A percentile compares a stretch with the other conserved stretches of the same genome.
Conservation (phyloP, 2,888 invertebrate species). For the Andrena bicolor region DNA sequence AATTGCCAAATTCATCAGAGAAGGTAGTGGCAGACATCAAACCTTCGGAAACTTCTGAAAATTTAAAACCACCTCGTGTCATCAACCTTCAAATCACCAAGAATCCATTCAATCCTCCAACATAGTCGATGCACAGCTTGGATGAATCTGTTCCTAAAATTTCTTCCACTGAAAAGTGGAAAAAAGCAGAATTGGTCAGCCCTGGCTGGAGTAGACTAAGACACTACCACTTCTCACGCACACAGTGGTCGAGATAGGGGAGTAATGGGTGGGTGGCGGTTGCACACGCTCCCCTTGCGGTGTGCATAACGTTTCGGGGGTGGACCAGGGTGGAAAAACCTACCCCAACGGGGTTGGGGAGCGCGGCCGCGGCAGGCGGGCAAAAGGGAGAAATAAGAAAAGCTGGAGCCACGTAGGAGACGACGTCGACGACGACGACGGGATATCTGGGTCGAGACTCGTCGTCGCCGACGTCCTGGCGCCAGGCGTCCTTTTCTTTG, state of each 20-base stretch:
- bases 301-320: constrained; percentile 41
- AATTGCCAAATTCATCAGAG: no score
- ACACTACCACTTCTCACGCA: background rate
- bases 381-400: constrained; percentile 78
- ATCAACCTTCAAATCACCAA: no score
- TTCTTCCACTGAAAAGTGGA: constrained; percentile 6
- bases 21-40: no score
- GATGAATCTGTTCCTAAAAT: constrained; percentile 11
- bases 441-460: constrained; percentile 84
- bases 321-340: constrained; percentile 77
- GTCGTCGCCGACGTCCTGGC: constrained; percentile 83
- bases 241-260: background rate
- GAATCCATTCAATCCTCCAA: no score
- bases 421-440: constrained; percentile 76
- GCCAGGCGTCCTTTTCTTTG: constrained; percentile 80
- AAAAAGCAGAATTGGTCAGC: constrained; percentile 16
- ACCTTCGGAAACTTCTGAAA: no score
- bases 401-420: constrained; percentile 75
- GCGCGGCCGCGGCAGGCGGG: constrained; percentile 68
- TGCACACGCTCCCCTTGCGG: constrained; percentile 6
- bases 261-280: constrained; percentile 4
- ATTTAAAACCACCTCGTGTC: no score
- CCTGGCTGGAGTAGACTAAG: constrained; percentile 2
- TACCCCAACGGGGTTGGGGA: constrained; percentile 77
- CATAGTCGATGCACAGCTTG: background rate